Evolutionary conservation across 1,140 invertebrate genomes (phyloP), one percentile per base, ranked within the genome.

Genomic region (Procambarus clarkii): DNA sequence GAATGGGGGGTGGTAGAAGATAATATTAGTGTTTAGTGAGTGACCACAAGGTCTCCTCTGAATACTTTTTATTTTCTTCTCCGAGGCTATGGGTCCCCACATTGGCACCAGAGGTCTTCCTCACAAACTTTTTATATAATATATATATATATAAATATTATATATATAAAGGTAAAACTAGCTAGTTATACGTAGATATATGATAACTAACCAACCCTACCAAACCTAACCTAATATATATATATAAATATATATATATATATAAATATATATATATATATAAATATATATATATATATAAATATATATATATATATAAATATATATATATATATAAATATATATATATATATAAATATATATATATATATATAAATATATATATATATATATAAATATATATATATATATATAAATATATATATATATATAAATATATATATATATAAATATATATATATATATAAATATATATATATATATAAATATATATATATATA

Each of bases 261-360:
- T 50, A 81, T 50, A 81, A 11, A 81, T 50, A 81, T 81, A 81
- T 81, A 81, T 81, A 81, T 81, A 81, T 81, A 81, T 81, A 81
- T 81, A 81, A 45, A 81, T 81, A 81, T 81, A 81, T 81, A 81
- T 81, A 81, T 81, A 81, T 85, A 85, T 85, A 85, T 85, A 85
- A 71, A 54, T 74, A 85, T 85, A 85, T 85, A 74, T 85, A 9
- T 85, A 71, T 85, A 85, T 85, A 69, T 69, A 85, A 34, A 85
- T 69, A 85, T 71, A 85, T 71, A 85, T 71, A 85, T 85, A 85
- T 71, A 85, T 85, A 85, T 85, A 85, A 69, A 85, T 85, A 85
- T 85, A 85, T 85, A 85, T 85, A 85, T 85, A 85, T 85, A 85
- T 85, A 85, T 85, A 85, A 69, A 85, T 85, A 85, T 85, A 85